Percentiles rank a stretch among this genome's conserved stretches.
These are phyloP conservation scores for Elgaria multicarinata DNA, from an alignment of 2,113 vertebrate genomes.

Conservation along the genomic window DNA sequence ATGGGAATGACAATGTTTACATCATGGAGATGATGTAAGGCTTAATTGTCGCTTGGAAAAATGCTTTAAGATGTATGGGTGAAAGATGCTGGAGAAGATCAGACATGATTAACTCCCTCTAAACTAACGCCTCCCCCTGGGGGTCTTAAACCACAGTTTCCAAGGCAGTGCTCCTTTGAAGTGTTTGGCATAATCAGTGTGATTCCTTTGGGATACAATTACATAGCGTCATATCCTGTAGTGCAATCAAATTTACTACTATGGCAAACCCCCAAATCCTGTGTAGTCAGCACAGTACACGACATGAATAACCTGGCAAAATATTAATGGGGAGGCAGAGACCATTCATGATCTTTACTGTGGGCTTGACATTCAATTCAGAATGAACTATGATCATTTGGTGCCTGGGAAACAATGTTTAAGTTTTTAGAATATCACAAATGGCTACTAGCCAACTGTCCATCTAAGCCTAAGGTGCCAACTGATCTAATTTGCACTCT, in stretches of 20 bases:
- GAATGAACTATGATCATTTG: background rate
- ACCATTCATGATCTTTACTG: background rate
- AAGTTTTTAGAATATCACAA: background rate
- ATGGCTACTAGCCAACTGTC: background rate
- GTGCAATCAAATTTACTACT: background rate
- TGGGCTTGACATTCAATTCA: no score
- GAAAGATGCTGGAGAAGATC: background rate
- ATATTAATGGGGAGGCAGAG: background rate
- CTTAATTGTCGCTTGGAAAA: conserved; percentile 10
- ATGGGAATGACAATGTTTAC: background rate
- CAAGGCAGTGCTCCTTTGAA: background rate
- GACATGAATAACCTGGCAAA: background rate
- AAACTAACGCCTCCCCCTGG: background rate
- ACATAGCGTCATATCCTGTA: background rate
- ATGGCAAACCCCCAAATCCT: background rate
- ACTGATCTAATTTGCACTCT: background rate
- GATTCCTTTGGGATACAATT: conserved; percentile 13
- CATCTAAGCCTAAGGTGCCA: background rate
- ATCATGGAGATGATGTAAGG: background rate
- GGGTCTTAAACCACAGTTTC: background rate
- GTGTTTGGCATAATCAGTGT: background rate
- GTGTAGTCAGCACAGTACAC: background rate
- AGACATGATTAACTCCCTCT: background rate
- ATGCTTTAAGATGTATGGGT: background rate
- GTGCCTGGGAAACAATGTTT: background rate